Conservation (phyloP, 2,888 invertebrate genomes). For the Sarcophaga variegata region DNA sequence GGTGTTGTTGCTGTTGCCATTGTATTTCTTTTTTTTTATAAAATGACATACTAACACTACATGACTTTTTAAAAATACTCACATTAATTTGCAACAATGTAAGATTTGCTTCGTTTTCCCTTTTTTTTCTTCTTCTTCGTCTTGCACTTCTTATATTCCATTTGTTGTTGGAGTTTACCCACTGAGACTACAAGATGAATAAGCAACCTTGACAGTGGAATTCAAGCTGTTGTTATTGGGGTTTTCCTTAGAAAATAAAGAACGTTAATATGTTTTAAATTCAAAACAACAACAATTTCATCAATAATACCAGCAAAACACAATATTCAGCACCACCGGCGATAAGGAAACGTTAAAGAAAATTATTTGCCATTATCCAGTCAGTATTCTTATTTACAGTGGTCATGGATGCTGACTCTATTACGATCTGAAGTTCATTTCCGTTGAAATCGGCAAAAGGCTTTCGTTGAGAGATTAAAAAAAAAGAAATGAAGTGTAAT, state of each 20-base stretch:
- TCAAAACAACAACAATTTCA: conserved; percentile 46
- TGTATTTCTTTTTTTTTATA: not conserved
- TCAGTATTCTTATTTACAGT: conserved; percentile 45
- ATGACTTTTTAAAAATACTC: conserved; percentile 48
- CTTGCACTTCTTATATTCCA: not conserved
- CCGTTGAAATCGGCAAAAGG: conserved; percentile 17
- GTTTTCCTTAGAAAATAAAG: conserved; percentile 26
- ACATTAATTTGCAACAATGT: conserved; percentile 54
- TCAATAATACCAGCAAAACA: conserved; percentile 21
- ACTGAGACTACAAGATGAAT: conserved; percentile 64
- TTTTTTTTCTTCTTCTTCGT: conserved; percentile 26
- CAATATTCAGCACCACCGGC: conserved; percentile 15
- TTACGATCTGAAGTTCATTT: conserved; percentile 36
- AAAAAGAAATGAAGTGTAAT: not conserved
- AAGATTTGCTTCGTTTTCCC: conserved; percentile 5
- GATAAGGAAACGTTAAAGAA: conserved; percentile 39
- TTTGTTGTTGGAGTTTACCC: conserved; percentile 28
- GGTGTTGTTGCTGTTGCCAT: not conserved
- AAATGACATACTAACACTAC: conserved; percentile 56
- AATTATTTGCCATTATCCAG: conserved; percentile 49
- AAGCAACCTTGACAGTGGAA: conserved; percentile 66
- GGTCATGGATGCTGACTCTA: conserved; percentile 39
- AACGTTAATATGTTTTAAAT: conserved; percentile 40
- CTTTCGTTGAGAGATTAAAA: not conserved
- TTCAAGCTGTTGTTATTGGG: conserved; percentile 19